Percentiles rank a stretch among this genome's conserved stretches.
Conservation (phyloP, 1,140 invertebrate genomes). For the Hormaphis cornu region DNA sequence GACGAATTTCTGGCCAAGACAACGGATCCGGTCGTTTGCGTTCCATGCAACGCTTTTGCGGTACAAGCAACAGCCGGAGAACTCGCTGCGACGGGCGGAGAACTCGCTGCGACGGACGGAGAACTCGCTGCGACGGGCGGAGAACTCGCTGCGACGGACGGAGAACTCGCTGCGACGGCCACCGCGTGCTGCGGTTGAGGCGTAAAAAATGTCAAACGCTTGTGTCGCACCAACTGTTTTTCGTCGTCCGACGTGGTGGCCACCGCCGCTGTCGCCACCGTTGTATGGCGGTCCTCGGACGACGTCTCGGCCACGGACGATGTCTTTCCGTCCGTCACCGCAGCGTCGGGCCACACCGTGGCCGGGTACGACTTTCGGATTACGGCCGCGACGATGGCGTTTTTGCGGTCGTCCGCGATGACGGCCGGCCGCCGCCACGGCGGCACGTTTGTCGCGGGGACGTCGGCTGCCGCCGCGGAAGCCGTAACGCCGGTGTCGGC, state of each 20-base stretch:
- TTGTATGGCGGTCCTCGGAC: neutral
- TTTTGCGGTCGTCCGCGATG: neutral
- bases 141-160: no score
- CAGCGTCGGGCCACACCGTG: neutral
- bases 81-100: no score
- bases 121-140: no score
- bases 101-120: no score
- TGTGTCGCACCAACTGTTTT: neutral
- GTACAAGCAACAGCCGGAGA: no score
- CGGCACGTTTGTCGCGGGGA: neutral
- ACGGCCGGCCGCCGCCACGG: neutral
- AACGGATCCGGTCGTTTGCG: neutral
- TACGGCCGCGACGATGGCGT: neutral
- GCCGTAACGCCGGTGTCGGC: no score
- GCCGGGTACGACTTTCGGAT: neutral
- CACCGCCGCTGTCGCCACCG: neutral
- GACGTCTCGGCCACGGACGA: neutral
- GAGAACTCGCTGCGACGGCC: no score
- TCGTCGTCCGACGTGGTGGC: no score
- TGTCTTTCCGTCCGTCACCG: neutral
- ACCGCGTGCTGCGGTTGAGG: neutral
- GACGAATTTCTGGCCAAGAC: neutral
- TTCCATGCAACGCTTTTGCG: neutral
- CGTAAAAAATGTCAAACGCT: slow-evolving; percentile 11
- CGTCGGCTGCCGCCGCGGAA: neutral